Conservation (phyloP, 2,888 invertebrate genomes). For the Cheilosia vernalis region DNA sequence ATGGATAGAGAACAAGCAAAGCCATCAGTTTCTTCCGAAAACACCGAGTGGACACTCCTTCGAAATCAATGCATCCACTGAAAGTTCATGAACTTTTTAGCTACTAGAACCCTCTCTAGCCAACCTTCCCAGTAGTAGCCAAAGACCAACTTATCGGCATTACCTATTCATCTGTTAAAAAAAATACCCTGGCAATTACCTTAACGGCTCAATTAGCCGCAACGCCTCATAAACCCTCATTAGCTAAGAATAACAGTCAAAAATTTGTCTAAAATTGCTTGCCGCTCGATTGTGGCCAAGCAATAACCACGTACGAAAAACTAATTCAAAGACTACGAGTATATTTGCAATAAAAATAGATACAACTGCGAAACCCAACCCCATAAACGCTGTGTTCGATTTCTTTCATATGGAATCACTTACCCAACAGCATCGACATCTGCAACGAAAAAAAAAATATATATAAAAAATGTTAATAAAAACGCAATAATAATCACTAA, state of each 20-base stretch:
- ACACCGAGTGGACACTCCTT: too few species aligned
- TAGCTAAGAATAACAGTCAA: conserved; percentile 38
- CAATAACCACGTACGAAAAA: background rate
- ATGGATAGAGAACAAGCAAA: too few species aligned
- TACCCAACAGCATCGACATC: conserved; percentile 60
- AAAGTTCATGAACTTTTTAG: too few species aligned
- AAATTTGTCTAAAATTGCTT: background rate
- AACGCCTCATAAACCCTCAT: conserved; percentile 16
- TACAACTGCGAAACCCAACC: conserved; percentile 6
- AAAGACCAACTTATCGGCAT: too few species aligned
- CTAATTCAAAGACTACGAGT: background rate
- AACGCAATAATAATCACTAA: conserved; percentile 70
- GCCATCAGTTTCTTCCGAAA: too few species aligned
- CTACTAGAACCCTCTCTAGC: too few species aligned
- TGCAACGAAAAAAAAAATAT: conserved; percentile 34
- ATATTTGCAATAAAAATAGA: conserved; percentile 10
- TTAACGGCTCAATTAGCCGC: background rate
- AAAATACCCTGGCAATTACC: too few species aligned
- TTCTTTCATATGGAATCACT: conserved; percentile 40
- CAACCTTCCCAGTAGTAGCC: too few species aligned
- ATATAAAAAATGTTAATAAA: conserved; percentile 48
- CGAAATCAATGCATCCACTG: too few species aligned
- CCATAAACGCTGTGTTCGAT: background rate
- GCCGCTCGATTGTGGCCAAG: conserved; percentile 22
- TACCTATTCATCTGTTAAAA: too few species aligned